Conservation (phyloP, 2,113 vertebrate genomes). For the Cariama cristata region DNA sequence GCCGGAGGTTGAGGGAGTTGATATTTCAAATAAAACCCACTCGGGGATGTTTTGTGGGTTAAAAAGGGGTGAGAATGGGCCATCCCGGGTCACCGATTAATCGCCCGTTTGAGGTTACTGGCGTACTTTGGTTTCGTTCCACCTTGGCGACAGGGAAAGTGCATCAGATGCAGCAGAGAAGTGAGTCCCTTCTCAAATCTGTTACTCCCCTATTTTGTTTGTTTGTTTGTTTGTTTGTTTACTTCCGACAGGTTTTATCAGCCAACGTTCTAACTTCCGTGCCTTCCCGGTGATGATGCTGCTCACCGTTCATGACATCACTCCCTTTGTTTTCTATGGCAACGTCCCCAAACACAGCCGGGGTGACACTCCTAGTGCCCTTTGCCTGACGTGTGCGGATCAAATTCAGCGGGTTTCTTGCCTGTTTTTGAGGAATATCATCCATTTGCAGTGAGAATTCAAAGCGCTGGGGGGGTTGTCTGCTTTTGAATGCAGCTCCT, state of each 20-base stretch:
- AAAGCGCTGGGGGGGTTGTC: too few relatives aligned
- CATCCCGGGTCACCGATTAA: fast-evolving
- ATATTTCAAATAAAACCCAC: background rate
- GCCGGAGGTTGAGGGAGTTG: too few relatives aligned
- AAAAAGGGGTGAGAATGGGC: background rate
- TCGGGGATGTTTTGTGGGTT: background rate
- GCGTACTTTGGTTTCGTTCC: background rate
- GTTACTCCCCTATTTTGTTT: too few relatives aligned
- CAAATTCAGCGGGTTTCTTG: background rate
- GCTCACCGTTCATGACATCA: too few relatives aligned
- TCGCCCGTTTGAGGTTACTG: background rate
- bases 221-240: too few relatives aligned
- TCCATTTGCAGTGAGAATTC: background rate
- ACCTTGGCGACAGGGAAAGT: too few relatives aligned
- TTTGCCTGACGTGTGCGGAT: too few relatives aligned
- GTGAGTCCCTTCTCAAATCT: fast-evolving
- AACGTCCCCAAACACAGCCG: background rate
- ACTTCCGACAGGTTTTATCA: fast-evolving
- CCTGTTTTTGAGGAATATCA: background rate
- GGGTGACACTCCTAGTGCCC: background rate
- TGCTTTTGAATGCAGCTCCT: too few relatives aligned
- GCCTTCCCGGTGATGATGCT: background rate
- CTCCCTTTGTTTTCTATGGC: too few relatives aligned
- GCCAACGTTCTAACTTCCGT: too few relatives aligned
- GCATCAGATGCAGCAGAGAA: too few relatives aligned